A percentile compares a stretch with the other conserved stretches of the same genome.
Evolutionary conservation across 2,888 invertebrate genomes (phyloP).

Genomic region (Mimumesa dahlbomi): DNA sequence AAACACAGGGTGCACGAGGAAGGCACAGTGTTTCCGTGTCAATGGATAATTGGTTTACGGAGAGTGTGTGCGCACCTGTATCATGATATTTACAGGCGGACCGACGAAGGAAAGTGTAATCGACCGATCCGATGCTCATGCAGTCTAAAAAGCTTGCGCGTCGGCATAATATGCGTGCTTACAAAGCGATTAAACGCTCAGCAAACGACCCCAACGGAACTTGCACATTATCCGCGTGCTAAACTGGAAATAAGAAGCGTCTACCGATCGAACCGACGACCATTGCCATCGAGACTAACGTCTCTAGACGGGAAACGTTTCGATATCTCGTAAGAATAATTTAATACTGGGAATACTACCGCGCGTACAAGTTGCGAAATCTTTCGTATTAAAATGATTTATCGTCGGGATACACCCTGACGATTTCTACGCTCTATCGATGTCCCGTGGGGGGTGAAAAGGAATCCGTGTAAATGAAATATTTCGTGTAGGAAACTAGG

Average conservation of each 20-base stretch:
- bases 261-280: not conserved
- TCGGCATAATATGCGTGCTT: constrained; percentile 32
- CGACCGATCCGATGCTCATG: constrained; percentile 64
- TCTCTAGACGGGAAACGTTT: too few relatives aligned
- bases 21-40: constrained; percentile 60
- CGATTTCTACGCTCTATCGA: not conserved
- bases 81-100: constrained; percentile 51
- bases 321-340: too few relatives aligned
- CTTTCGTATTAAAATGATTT: too few relatives aligned
- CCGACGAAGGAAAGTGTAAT: constrained; percentile 61
- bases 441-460: not conserved
- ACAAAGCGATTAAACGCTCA: constrained; percentile 38
- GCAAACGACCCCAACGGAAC: not conserved
- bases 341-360: too few relatives aligned
- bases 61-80: constrained; percentile 50
- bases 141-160: constrained; percentile 46
- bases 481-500: constrained; percentile 42
- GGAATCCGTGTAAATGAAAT: constrained; percentile 10
- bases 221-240: not conserved
- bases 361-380: too few relatives aligned
- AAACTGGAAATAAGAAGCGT: not conserved
- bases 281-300: too few relatives aligned
- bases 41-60: constrained; percentile 61
- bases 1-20: constrained; percentile 55
- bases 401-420: not conserved